Evolutionary conservation across 1,140 invertebrate genomes (phyloP).

Genomic region (Drosophila murphyi): DNA sequence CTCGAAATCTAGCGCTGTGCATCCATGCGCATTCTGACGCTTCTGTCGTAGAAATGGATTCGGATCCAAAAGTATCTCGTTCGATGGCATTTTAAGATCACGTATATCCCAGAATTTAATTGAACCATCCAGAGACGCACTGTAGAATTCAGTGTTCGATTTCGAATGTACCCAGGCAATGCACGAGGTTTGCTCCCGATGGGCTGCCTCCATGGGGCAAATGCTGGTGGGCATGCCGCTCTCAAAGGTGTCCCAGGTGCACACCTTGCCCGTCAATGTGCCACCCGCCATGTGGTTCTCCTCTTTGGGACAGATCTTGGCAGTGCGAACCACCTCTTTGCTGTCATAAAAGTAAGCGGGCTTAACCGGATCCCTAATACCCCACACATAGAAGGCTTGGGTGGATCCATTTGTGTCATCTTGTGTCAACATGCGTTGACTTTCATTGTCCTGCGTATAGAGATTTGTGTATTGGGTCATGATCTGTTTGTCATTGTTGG

Average conservation of each 20-base stretch:
- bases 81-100: slow-evolving; percentile 90
- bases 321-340: slow-evolving; percentile 88
- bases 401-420: slow-evolving; percentile 84
- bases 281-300: slow-evolving; percentile 92
- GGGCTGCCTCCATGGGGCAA: slow-evolving; percentile 88
- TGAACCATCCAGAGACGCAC: slow-evolving; percentile 93
- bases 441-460: not conserved
- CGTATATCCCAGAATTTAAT: slow-evolving; percentile 93
- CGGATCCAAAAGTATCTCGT: slow-evolving; percentile 90
- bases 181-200: slow-evolving; percentile 89
- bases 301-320: slow-evolving; percentile 94
- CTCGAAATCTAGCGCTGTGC: slow-evolving; percentile 93
- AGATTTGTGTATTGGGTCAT: slow-evolving; percentile 89
- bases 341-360: slow-evolving; percentile 90
- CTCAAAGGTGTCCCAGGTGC: slow-evolving; percentile 90
- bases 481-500: slow-evolving; percentile 89
- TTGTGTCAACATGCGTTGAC: slow-evolving; percentile 25
- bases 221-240: slow-evolving; percentile 86
- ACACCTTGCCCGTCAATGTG: slow-evolving; percentile 92
- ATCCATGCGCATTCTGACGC: slow-evolving; percentile 88
- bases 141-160: slow-evolving; percentile 93
- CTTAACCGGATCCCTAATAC: slow-evolving; percentile 93
- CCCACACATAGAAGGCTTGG: slow-evolving; percentile 91
- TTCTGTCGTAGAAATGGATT: slow-evolving; percentile 87
- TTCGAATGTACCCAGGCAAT: slow-evolving; percentile 92